Conservation (phyloP, 1,140 invertebrate genomes). For the Drosophila kohkoa region DNA sequence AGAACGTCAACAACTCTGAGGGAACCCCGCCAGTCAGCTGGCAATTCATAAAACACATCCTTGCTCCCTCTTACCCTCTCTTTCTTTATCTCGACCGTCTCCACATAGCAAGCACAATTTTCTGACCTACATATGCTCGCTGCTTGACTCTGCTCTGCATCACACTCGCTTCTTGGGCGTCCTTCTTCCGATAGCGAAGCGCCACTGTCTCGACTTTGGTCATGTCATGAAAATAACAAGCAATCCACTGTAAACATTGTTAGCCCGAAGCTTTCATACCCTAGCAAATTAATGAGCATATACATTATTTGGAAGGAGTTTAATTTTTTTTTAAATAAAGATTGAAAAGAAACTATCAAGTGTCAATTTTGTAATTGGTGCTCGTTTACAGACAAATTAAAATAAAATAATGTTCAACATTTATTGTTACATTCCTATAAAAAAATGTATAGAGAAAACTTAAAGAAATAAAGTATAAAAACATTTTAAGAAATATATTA, state of each 20-base stretch:
- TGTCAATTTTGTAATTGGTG: no score
- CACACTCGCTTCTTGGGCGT: conserved; percentile 54
- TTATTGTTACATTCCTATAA: no score
- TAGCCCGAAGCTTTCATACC: conserved; percentile 15
- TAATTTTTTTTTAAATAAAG: no score
- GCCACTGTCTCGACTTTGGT: conserved; percentile 34
- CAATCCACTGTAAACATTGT: neutral
- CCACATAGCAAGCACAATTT: conserved; percentile 37
- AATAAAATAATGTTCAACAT: no score
- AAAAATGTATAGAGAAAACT: no score
- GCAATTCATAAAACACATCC: conserved; percentile 71
- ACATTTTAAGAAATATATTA: no score
- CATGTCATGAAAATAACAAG: conserved; percentile 30
- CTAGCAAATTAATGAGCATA: neutral
- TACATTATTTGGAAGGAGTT: neutral
- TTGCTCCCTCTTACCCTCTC: neutral
- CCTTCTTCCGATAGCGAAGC: conserved; percentile 48
- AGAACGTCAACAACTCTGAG: neutral
- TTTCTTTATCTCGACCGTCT: no score
- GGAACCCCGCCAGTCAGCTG: conserved; percentile 56
- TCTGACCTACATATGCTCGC: conserved; percentile 72
- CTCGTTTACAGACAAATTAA: no score
- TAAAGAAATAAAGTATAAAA: no score
- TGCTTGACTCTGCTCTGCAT: conserved; percentile 61
- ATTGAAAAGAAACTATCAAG: no score